These are phyloP conservation scores for Xyliphius kryptos DNA, from an alignment of 2,113 vertebrate genomes.

Conservation along the genomic window DNA sequence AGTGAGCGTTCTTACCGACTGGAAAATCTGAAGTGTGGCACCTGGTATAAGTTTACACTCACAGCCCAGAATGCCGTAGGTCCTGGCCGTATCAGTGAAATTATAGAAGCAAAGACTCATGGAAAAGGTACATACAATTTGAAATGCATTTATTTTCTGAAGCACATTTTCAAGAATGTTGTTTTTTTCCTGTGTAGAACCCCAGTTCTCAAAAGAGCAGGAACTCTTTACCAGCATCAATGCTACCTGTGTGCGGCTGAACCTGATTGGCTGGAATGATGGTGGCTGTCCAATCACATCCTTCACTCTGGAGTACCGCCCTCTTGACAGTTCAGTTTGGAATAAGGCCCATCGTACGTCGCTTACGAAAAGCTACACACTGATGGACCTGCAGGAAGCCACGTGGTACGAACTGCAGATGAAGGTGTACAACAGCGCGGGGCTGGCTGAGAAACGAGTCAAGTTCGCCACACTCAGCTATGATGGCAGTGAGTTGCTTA, in stretches of 20 bases:
- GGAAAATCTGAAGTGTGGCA: constrained; percentile 91
- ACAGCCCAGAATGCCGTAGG: constrained; percentile 96
- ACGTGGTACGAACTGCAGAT: constrained; percentile 84
- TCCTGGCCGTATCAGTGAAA: constrained; percentile 94
- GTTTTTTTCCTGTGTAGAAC: constrained; percentile 61
- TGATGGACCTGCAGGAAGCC: constrained; percentile 79
- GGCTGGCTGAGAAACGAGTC: constrained; percentile 78
- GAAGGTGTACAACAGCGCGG: constrained; percentile 81
- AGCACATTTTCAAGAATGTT: no score
- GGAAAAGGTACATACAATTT: constrained; percentile 98
- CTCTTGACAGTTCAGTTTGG: constrained; percentile 74
- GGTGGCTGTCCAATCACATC: constrained; percentile 82
- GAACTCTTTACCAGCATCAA: constrained; percentile 82
- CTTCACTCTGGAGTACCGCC: constrained; percentile 78
- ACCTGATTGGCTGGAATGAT: constrained; percentile 81
- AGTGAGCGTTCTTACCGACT: constrained; percentile 90
- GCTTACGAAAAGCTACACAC: constrained; percentile 76
- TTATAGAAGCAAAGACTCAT: constrained; percentile 95
- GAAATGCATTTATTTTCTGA: no score
- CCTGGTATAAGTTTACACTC: constrained; percentile 97
- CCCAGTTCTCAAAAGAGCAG: constrained; percentile 84
- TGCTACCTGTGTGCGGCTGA: constrained; percentile 72
- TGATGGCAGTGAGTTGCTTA: constrained; percentile 79
- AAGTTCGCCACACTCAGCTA: constrained; percentile 81
- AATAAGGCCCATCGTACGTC: constrained; percentile 77